Evolutionary conservation across 2,113 vertebrate genomes (phyloP).

Genomic region (Tupaia chinensis): DNA sequence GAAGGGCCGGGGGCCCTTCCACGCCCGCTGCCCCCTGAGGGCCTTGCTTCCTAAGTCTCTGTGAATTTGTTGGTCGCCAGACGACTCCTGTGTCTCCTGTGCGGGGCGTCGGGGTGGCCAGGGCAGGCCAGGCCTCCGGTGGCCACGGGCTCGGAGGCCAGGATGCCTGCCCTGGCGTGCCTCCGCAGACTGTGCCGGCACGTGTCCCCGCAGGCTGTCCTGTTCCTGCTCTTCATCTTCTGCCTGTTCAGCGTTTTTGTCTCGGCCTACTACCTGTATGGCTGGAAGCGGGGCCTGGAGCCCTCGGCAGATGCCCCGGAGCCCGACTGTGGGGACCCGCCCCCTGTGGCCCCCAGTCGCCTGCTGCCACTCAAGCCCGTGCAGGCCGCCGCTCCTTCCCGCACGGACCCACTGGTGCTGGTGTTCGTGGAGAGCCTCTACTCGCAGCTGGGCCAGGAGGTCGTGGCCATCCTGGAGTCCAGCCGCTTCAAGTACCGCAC

Average conservation of each 20-base stretch:
- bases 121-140: slow-evolving; percentile 80
- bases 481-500: slow-evolving; percentile 97
- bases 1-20: slow-evolving; percentile 65
- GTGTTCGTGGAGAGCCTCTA: slow-evolving; percentile 99
- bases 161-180: slow-evolving; percentile 91
- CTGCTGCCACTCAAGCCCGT: slow-evolving; percentile 91
- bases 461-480: slow-evolving; percentile 98
- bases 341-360: slow-evolving; percentile 92
- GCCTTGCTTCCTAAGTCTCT: slow-evolving; percentile 79
- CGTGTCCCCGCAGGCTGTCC: slow-evolving; percentile 95
- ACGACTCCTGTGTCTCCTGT: neutral
- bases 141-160: slow-evolving; percentile 84
- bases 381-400: slow-evolving; percentile 88
- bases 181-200: slow-evolving; percentile 96
- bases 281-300: slow-evolving; percentile 96
- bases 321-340: slow-evolving; percentile 90
- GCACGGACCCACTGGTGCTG: slow-evolving; percentile 96
- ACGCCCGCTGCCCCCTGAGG: slow-evolving; percentile 38
- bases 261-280: slow-evolving; percentile 99
- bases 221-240: slow-evolving; percentile 96
- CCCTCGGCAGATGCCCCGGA: slow-evolving; percentile 90
- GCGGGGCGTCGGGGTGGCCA: slow-evolving; percentile 68
- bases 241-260: slow-evolving; percentile 97
- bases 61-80: slow-evolving; percentile 85
- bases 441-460: slow-evolving; percentile 98